Evolutionary conservation across 1,140 invertebrate species (phyloP).

Genomic region (Drosophila jambulina): DNA sequence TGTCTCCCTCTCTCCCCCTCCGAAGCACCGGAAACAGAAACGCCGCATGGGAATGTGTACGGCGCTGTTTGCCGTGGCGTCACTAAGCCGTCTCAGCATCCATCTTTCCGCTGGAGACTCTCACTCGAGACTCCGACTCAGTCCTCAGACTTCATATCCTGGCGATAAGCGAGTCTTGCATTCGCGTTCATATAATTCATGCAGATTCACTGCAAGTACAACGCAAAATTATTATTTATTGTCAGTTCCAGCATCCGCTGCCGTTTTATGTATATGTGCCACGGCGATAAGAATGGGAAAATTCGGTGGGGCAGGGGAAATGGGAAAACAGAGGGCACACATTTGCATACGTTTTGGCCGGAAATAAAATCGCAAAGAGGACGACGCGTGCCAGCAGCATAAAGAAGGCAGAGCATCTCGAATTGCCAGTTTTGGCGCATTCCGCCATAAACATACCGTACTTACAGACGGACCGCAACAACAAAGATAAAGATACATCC

Average conservation of each 20-base stretch:
- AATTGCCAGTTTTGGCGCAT: slow-evolving; percentile 32
- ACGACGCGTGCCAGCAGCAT: slow-evolving; percentile 71
- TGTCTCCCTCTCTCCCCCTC: neutral
- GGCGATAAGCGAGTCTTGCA: slow-evolving; percentile 59
- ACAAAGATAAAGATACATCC: slow-evolving; percentile 60
- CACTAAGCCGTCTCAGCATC: slow-evolving; percentile 59
- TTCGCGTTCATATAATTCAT: slow-evolving; percentile 61
- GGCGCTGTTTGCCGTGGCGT: slow-evolving; percentile 37
- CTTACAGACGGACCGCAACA: slow-evolving; percentile 53
- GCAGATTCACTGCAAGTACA: slow-evolving; percentile 52
- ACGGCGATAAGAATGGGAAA: slow-evolving; percentile 52
- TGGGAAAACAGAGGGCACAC: slow-evolving; percentile 12
- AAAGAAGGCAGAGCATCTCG: slow-evolving; percentile 41
- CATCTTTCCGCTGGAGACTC: slow-evolving; percentile 26
- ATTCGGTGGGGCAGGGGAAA: slow-evolving; percentile 5
- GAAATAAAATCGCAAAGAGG: slow-evolving; percentile 65
- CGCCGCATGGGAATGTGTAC: slow-evolving; percentile 37
- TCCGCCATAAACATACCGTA: slow-evolving; percentile 48
- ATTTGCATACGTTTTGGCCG: slow-evolving; percentile 74
- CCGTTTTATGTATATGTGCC: slow-evolving; percentile 61
- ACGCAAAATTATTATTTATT: slow-evolving; percentile 79
- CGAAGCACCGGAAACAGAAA: slow-evolving; percentile 33
- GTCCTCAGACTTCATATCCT: slow-evolving; percentile 26
- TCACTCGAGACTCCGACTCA: slow-evolving; percentile 10
- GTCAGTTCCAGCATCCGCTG: slow-evolving; percentile 50